These are phyloP conservation scores for Nebria ingens DNA, from an alignment of 1,140 invertebrate species.

Conservation along the genomic window DNA sequence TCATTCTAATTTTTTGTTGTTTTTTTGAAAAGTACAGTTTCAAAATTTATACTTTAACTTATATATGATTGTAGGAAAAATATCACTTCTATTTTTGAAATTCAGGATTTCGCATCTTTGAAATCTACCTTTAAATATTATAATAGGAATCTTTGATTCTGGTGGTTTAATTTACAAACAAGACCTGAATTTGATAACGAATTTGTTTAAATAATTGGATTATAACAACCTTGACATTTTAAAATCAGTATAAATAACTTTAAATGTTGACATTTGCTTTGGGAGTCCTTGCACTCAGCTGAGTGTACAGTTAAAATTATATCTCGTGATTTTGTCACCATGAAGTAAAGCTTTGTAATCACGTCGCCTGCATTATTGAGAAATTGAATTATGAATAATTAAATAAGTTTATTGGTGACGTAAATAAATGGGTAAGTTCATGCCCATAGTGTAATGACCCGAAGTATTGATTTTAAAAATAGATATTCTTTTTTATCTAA, in stretches of 20 bases:
- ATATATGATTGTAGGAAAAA: too few relatives aligned
- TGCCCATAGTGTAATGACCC: background rate
- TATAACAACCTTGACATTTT: background rate
- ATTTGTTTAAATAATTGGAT: background rate
- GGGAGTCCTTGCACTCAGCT: conserved; percentile 1
- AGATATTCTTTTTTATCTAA: background rate
- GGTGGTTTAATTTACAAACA: too few relatives aligned
- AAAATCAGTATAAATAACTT: background rate
- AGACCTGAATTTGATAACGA: too few relatives aligned
- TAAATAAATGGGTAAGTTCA: background rate
- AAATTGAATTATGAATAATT: background rate
- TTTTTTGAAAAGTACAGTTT: too few relatives aligned
- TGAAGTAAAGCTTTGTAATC: too few relatives aligned
- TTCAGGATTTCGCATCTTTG: too few relatives aligned
- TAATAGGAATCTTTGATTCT: too few relatives aligned
- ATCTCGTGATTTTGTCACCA: background rate
- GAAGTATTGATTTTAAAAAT: background rate
- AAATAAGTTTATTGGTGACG: background rate
- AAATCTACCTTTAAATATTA: too few relatives aligned
- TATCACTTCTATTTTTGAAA: too few relatives aligned
- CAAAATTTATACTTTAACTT: too few relatives aligned
- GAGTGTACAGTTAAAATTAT: background rate
- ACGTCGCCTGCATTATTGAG: background rate
- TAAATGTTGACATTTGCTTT: background rate
- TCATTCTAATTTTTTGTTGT: too few relatives aligned